phyloP scores from a whole-genome alignment of 2,797 vertebrate genomes.

The Salarias fasciatus region DNA sequence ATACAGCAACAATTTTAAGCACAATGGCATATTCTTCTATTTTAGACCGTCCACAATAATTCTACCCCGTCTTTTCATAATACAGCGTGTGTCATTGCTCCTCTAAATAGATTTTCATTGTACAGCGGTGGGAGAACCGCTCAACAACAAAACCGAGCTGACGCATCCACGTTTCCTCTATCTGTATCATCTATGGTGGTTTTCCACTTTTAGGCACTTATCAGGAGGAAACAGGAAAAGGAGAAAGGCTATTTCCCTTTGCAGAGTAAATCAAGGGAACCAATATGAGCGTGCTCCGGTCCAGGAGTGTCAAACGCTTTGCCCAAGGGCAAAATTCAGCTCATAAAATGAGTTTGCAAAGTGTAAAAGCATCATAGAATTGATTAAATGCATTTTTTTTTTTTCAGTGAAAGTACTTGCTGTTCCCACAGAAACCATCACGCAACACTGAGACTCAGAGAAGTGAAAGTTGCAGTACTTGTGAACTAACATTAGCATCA shows the following conservation, averaged over 20 bases:
- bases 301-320: slow-evolving; percentile 21
- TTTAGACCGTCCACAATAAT: slow-evolving; percentile 21
- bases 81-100: slow-evolving; percentile 38
- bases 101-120: slow-evolving; percentile 49
- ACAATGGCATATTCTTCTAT: slow-evolving; percentile 6
- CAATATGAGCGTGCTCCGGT: slow-evolving; percentile 26
- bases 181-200: slow-evolving; percentile 34
- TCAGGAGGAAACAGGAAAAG: slow-evolving; percentile 65
- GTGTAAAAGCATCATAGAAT: no score
- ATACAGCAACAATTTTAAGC: slow-evolving; percentile 7
- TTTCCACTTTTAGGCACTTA: slow-evolving; percentile 46
- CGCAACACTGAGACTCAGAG: no score
- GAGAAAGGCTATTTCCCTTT: slow-evolving; percentile 47
- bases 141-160: slow-evolving; percentile 34
- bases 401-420: no score
- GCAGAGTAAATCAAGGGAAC: slow-evolving; percentile 34
- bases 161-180: slow-evolving; percentile 53
- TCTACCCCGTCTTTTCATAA: slow-evolving; percentile 19
- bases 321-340: no score
- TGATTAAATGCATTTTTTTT: no score
- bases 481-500: no score
- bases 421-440: no score
- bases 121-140: slow-evolving; percentile 15
- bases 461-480: no score
- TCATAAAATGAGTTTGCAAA: no score